Percentiles rank a stretch among this genome's conserved stretches.
These are phyloP conservation scores for Lomographa bimaculata DNA, from an alignment of 2,888 invertebrate species.

Conservation along the genomic window DNA sequence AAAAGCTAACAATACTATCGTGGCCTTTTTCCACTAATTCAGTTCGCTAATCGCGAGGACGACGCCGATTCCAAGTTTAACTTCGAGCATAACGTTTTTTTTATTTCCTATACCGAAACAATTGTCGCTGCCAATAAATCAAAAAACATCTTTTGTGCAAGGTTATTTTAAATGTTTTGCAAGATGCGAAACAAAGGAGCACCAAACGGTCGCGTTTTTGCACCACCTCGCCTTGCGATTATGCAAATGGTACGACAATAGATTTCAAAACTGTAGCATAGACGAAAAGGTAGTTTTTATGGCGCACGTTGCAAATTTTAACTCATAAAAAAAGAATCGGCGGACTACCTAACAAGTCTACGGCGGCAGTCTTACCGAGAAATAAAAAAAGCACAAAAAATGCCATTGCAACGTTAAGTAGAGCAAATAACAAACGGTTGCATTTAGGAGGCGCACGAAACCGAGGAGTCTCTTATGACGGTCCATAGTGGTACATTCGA, in stretches of 20 bases:
- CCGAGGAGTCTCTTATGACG: slow-evolving; percentile 30
- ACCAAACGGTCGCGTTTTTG: slow-evolving; percentile 72
- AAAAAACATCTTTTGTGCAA: slow-evolving; percentile 73
- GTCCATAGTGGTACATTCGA: slow-evolving; percentile 21
- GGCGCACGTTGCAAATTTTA: slow-evolving; percentile 61
- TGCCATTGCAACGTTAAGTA: slow-evolving; percentile 9
- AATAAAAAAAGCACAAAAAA: slow-evolving; percentile 39
- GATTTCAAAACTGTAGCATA: slow-evolving; percentile 74
- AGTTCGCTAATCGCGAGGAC: slow-evolving; percentile 59
- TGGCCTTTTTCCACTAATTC: slow-evolving; percentile 61
- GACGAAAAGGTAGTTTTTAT: slow-evolving; percentile 64
- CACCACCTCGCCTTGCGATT: slow-evolving; percentile 71
- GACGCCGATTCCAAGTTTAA: slow-evolving; percentile 57
- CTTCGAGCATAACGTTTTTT: slow-evolving; percentile 59
- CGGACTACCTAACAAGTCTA: slow-evolving; percentile 65
- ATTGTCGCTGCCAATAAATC: slow-evolving; percentile 67
- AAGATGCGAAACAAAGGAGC: slow-evolving; percentile 67
- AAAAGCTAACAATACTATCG: slow-evolving; percentile 58
- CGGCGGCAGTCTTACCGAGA: slow-evolving; percentile 61
- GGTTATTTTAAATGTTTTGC: slow-evolving; percentile 64
- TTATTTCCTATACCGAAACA: slow-evolving; percentile 55
- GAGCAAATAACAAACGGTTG: slow-evolving; percentile 11
- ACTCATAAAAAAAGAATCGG: slow-evolving; percentile 63
- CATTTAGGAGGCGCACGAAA: slow-evolving; percentile 29
- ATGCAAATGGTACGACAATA: slow-evolving; percentile 79